Evolutionary conservation across 2,888 invertebrate genomes (phyloP), one percentile per base, ranked within the genome.

Genomic region (Eristalis intricaria): DNA sequence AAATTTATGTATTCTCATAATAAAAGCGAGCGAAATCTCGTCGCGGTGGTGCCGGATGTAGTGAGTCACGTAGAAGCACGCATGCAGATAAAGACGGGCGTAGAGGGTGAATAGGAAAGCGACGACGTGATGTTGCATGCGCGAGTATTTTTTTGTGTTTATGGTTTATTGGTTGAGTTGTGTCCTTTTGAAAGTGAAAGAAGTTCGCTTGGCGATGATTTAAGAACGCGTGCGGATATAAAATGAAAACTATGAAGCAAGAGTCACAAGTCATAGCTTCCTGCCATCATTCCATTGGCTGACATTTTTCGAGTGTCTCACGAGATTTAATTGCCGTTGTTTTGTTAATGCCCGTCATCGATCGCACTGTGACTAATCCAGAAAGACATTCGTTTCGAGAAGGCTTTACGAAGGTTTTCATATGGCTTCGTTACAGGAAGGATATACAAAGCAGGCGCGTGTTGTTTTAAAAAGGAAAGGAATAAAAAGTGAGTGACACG

Each of bases 21-120:
- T 70, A 70, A 70, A 70, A 70, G 23, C 35, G 23, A 26, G 29
- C 29, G n/a, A 70, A 70, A 60, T 70, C 70, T 38, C 35, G 58
- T 32, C 70, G 58, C 50, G 70, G 22, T 70, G 70, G 70, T 70
- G 70, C 70, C 70, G 70, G 58, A 70, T 70, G 23, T 38, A 58
- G 70, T 70, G 70, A 70, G 70, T 70, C 70, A 70, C 58, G 58
- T 60, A 38, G n/a, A 70, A 32, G 32, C 56, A 68, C 56, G 56
- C 68, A 68, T 68, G 35, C 70, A 58, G 58, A 69, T 56, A 56
- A 43, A 56, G 32, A 43, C 32, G 68, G 50, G n/a, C 13, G 32
- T 56, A 26, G 40, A 23, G 13, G 5, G 40, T 8, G 35, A 10
- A 15, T 43, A 19, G 11, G 1, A 1, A 50, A 11, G 50, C 3